Evolutionary conservation across 2,113 vertebrate genomes (phyloP).

Genomic region (Geococcyx californianus): DNA sequence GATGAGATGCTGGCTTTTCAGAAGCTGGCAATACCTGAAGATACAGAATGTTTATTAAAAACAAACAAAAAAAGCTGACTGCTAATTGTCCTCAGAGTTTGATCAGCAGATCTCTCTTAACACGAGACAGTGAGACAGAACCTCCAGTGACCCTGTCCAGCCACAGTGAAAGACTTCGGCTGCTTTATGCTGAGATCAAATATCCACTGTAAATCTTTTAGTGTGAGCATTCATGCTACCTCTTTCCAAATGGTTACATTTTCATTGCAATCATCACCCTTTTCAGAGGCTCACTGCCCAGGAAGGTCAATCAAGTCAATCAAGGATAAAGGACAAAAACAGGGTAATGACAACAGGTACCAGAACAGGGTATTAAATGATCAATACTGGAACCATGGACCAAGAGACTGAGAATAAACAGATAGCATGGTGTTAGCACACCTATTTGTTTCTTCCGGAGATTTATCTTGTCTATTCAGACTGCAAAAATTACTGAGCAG

Average conservation of each 20-base stretch:
- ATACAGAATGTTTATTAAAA: not conserved
- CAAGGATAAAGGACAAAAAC: slow-evolving; percentile 31
- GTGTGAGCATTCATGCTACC: not conserved
- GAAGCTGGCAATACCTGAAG: not conserved
- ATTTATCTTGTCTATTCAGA: slow-evolving; percentile 20
- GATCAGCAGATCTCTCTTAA: not conserved
- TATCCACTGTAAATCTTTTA: not conserved
- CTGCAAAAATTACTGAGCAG: slow-evolving; percentile 24
- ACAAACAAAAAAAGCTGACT: not conserved
- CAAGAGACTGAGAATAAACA: not conserved
- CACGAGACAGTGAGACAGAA: not conserved
- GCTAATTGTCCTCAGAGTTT: not conserved
- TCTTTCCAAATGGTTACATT: not conserved
- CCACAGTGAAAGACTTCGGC: not conserved
- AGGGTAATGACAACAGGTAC: slow-evolving; percentile 15
- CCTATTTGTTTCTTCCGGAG: slow-evolving; percentile 7
- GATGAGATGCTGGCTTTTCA: not conserved
- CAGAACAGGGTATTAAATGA: slow-evolving; percentile 6
- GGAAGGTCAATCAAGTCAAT: not conserved
- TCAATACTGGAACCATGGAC: slow-evolving; percentile 5
- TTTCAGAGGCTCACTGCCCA: not conserved
- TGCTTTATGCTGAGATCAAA: not conserved
- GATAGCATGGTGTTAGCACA: not conserved
- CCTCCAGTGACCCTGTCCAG: not conserved
- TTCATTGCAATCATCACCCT: not conserved